Percentiles rank a stretch among this genome's conserved stretches.
Conservation (phyloP, 2,888 invertebrate species). For the Drosophila greeni region DNA sequence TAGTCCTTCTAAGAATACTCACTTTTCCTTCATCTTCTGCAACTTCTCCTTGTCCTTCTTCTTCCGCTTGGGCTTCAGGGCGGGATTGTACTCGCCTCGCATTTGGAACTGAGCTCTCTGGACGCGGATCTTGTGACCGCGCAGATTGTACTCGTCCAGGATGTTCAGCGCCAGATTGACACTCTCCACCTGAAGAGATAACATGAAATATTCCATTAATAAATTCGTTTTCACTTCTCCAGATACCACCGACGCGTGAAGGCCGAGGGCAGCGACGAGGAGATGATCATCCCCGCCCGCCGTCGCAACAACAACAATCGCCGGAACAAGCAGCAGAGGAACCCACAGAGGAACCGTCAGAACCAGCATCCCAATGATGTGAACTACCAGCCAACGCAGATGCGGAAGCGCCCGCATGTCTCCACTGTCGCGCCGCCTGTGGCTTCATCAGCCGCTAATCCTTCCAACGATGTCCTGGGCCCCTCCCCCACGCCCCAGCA, state of each 20-base stretch:
- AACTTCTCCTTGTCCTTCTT: conserved; percentile 94
- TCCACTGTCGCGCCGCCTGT: conserved; percentile 32
- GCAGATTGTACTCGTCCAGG: conserved; percentile 90
- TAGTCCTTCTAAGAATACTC: neutral
- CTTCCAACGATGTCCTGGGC: conserved; percentile 51
- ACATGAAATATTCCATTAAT: neutral
- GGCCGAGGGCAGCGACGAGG: conserved; percentile 73
- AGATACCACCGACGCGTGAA: conserved; percentile 73
- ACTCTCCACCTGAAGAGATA: conserved; percentile 86
- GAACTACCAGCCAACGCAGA: conserved; percentile 52
- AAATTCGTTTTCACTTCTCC: conserved; percentile 5
- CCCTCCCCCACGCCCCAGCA: conserved; percentile 27
- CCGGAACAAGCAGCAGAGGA: conserved; percentile 29
- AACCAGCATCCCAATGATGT: conserved; percentile 61
- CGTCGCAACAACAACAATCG: conserved; percentile 38
- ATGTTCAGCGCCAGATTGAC: conserved; percentile 94
- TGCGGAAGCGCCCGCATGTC: conserved; percentile 43
- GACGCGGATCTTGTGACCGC: conserved; percentile 90
- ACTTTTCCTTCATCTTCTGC: conserved; percentile 95
- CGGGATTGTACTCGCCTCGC: conserved; percentile 96
- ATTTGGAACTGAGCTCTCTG: conserved; percentile 96
- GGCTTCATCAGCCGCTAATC: conserved; percentile 1
- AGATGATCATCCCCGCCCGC: conserved; percentile 64
- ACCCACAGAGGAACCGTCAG: conserved; percentile 31
- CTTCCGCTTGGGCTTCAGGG: conserved; percentile 92